Evolutionary conservation across 2,888 invertebrate genomes (phyloP).

Genomic region (Tipula lateralis): DNA sequence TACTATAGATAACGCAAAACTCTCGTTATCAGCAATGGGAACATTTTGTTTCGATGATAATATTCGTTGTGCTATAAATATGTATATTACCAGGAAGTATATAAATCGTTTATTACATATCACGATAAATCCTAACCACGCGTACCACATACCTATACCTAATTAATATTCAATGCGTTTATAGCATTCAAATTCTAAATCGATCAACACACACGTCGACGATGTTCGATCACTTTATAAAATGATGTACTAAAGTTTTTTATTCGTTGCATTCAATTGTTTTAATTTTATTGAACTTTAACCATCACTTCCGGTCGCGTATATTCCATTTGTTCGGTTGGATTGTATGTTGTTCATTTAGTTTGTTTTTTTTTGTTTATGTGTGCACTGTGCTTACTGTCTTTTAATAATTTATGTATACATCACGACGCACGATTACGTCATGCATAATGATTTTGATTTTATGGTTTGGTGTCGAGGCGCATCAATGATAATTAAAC

Average conservation of each 20-base stretch:
- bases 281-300: conserved; percentile 19
- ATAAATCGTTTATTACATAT: not conserved
- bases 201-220: not conserved
- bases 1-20: not conserved
- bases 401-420: not conserved
- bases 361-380: not conserved
- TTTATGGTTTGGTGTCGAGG: not conserved
- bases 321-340: not conserved
- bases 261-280: conserved; percentile 5
- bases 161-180: not conserved
- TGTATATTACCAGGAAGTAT: not conserved
- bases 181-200: not conserved
- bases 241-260: not conserved
- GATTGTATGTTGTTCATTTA: not conserved
- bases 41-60: not conserved
- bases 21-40: not conserved
- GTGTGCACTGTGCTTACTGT: not conserved
- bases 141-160: too few species aligned
- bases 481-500: not conserved
- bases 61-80: not conserved
- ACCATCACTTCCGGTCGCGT: not conserved
- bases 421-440: not conserved
- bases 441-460: not conserved
- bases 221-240: not conserved
- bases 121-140: not conserved